phyloP scores from a whole-genome alignment of 2,113 vertebrate species.

The Bufo gargarizans region DNA sequence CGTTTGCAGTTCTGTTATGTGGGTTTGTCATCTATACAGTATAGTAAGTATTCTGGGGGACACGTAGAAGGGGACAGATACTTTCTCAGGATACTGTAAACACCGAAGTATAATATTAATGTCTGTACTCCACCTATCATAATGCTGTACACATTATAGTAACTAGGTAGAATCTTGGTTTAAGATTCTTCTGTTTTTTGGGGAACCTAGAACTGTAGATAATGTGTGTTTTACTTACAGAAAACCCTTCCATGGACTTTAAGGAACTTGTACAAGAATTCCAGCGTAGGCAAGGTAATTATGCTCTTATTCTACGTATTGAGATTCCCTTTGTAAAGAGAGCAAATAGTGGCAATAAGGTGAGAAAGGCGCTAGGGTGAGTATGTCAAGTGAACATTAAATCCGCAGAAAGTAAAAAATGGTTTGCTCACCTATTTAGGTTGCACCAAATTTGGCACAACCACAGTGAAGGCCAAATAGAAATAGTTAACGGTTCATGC shows the following conservation, averaged over 20 bases:
- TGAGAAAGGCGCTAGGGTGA: no score
- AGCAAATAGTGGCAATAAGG: no score
- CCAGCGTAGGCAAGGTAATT: constrained; percentile 52
- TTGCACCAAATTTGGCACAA: no score
- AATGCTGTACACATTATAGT: background rate
- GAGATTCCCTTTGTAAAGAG: background rate
- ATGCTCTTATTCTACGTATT: background rate
- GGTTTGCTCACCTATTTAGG: no score
- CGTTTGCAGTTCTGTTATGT: no score
- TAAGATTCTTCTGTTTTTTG: background rate
- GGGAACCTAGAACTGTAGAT: background rate
- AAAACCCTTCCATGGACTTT: constrained; percentile 65
- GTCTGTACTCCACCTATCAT: background rate
- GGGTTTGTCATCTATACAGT: no score
- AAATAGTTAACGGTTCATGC: no score
- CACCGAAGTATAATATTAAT: background rate
- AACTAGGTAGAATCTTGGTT: background rate
- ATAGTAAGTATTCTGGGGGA: background rate
- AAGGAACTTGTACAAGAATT: constrained; percentile 70
- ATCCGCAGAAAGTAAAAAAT: no score
- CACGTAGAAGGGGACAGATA: background rate
- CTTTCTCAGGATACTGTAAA: background rate
- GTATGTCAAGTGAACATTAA: no score
- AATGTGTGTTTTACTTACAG: constrained; percentile 60
- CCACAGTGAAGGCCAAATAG: no score